Evolutionary conservation across 2,797 vertebrate species (phyloP).

Genomic region (Furcifer pardalis): DNA sequence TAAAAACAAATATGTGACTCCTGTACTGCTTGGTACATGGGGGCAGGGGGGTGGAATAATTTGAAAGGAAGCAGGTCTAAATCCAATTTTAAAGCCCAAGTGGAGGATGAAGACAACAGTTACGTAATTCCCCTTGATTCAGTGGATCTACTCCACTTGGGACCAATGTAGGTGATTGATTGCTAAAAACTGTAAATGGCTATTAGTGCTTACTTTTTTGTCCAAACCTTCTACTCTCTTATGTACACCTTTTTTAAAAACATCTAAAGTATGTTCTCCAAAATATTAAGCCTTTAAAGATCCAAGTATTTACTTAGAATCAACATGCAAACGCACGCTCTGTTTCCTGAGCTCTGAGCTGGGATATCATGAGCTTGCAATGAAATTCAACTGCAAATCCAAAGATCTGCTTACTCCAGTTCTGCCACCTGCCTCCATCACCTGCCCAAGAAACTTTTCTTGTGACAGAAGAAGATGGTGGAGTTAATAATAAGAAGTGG

Average conservation of each 20-base stretch:
- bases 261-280: background rate
- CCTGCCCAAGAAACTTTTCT: background rate
- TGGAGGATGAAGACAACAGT: too few relatives aligned
- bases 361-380: background rate
- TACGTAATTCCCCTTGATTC: too few relatives aligned
- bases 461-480: background rate
- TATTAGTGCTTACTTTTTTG: background rate
- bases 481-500: background rate
- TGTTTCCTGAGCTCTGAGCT: background rate
- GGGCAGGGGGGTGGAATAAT: background rate
- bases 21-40: too few relatives aligned
- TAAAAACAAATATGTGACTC: background rate
- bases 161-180: too few relatives aligned
- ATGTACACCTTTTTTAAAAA: background rate
- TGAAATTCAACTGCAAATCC: background rate
- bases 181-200: too few relatives aligned
- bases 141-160: too few relatives aligned
- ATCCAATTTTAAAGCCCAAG: too few relatives aligned
- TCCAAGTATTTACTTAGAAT: background rate
- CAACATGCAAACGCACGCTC: too few relatives aligned
- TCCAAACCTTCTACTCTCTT: background rate
- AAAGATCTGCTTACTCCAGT: background rate
- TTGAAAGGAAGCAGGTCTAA: background rate
- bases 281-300: background rate
- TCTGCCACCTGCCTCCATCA: background rate